Evolutionary conservation across 2,113 vertebrate species (phyloP).

Genomic region (Festucalex cinctus): DNA sequence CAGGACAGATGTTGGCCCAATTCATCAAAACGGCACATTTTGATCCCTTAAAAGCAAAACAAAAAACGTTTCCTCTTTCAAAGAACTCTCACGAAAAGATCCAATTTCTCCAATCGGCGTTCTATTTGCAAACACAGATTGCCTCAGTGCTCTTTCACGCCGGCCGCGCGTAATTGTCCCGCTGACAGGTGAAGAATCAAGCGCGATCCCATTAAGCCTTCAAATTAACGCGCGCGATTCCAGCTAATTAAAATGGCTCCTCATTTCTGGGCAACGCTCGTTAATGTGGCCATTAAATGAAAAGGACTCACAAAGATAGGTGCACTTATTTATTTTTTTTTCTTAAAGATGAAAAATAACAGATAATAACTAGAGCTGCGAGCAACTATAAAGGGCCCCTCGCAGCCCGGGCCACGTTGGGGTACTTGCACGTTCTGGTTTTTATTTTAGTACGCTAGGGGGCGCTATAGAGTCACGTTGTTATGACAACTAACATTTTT

Average conservation of each 20-base stretch:
- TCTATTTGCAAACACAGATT: not conserved
- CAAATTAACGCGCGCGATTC: constrained; percentile 27
- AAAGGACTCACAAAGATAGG: not conserved
- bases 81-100: constrained; percentile 3
- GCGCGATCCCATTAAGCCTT: constrained; percentile 48
- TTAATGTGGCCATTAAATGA: constrained; percentile 29
- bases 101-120: not conserved
- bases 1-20: constrained; percentile 25
- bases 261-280: constrained; percentile 13
- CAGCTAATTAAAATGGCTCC: constrained; percentile 35
- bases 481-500: no score
- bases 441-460: no score
- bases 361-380: no score
- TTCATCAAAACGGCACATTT: constrained; percentile 3
- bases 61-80: constrained; percentile 12
- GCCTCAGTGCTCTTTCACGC: not conserved
- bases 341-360: no score
- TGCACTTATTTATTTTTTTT: not conserved
- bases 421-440: no score
- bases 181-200: constrained; percentile 57
- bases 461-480: no score
- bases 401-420: no score
- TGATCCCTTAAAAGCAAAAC: constrained; percentile 34
- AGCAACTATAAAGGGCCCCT: no score
- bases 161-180: constrained; percentile 20